A percentile compares a stretch with the other conserved stretches of the same genome.
These are phyloP conservation scores for Myotis vivesi DNA, from an alignment of 2,797 vertebrate species.

Conservation along the genomic window DNA sequence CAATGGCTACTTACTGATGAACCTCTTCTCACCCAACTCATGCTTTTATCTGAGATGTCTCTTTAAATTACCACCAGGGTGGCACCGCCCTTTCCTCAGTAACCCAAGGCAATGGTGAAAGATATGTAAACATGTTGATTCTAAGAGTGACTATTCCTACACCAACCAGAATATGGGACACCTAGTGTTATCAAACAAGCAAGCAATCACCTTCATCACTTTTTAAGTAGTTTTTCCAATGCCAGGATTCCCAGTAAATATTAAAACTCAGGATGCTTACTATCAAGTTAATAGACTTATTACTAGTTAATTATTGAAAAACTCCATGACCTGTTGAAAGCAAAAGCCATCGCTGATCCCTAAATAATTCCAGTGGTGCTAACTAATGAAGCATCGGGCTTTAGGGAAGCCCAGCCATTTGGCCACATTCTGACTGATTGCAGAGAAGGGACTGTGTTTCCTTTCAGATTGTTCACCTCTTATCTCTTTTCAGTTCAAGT, in stretches of 20 bases:
- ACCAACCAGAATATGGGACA: too few relatives aligned
- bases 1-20: background rate
- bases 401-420: background rate
- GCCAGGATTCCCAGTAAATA: background rate
- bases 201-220: background rate
- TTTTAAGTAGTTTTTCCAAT: background rate
- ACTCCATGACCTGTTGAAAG: background rate
- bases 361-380: background rate
- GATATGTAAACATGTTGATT: background rate
- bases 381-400: background rate
- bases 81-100: background rate
- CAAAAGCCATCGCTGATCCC: background rate
- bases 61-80: background rate
- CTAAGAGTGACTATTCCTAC: background rate
- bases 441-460: background rate
- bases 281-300: background rate
- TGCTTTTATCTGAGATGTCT: background rate
- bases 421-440: background rate
- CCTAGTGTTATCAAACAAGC: too few relatives aligned
- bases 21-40: background rate
- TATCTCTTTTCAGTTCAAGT: background rate
- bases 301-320: background rate
- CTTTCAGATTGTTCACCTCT: background rate
- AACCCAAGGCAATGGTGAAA: background rate
- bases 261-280: background rate